A percentile compares a stretch with the other conserved stretches of the same genome.
Conservation (phyloP, 1,140 invertebrate species). For the Nomia melanderi region DNA sequence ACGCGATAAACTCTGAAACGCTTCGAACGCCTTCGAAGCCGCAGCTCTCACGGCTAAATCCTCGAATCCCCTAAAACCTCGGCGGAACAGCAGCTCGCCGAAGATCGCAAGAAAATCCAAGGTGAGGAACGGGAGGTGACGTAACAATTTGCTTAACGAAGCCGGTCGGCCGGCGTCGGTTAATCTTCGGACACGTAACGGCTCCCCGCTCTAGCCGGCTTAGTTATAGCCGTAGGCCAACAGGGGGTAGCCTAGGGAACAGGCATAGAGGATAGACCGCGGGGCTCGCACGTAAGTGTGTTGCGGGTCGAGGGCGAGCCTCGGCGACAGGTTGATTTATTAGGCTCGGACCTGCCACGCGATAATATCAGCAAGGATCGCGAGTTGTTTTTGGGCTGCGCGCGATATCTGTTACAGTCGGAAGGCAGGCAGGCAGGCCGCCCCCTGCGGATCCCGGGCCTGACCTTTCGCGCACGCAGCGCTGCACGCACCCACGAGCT, state of each 20-base stretch:
- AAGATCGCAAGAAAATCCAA: not conserved
- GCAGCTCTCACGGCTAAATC: no score
- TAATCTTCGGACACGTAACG: slow-evolving; percentile 14
- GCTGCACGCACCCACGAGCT: not conserved
- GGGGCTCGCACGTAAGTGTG: slow-evolving; percentile 24
- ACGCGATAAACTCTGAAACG: no score
- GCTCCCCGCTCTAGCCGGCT: not conserved
- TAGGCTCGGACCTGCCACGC: slow-evolving; percentile 25
- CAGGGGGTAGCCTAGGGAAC: not conserved
- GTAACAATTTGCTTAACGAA: slow-evolving; percentile 37
- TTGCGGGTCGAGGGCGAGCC: slow-evolving; percentile 38
- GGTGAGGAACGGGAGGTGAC: slow-evolving; percentile 2
- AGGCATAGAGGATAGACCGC: not conserved
- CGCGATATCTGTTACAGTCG: slow-evolving; percentile 13
- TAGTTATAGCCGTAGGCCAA: not conserved
- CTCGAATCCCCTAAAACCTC: no score
- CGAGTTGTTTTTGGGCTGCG: slow-evolving; percentile 7
- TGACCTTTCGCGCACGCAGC: slow-evolving; percentile 32
- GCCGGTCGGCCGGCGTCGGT: not conserved
- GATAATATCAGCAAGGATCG: slow-evolving; percentile 46
- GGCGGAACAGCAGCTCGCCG: no score
- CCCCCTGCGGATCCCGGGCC: not conserved
- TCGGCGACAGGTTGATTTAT: slow-evolving; percentile 51
- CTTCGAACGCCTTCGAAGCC: no score
- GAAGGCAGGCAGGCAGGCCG: not conserved